Percentiles rank a stretch among this genome's conserved stretches.
Conservation (phyloP, 2,797 vertebrate genomes). For the Rhabdophis nuchalis region DNA sequence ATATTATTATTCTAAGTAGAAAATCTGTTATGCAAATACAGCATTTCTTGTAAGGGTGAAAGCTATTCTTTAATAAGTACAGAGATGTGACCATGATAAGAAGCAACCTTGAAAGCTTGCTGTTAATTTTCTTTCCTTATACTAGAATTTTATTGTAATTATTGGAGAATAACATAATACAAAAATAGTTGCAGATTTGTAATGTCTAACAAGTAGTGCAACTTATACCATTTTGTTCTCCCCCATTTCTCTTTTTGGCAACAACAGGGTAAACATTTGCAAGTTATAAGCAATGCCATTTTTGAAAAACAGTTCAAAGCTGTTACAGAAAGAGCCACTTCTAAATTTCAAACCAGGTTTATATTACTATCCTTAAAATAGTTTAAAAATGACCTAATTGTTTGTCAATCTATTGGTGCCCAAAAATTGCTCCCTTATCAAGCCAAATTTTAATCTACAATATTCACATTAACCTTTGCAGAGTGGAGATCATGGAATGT, state of each 20-base stretch:
- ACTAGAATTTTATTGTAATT: conserved; percentile 2
- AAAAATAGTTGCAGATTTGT: background rate
- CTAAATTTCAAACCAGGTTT: background rate
- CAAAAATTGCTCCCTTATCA: background rate
- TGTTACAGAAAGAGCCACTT: background rate
- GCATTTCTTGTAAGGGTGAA: conserved; percentile 4
- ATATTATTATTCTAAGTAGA: conserved; percentile 8
- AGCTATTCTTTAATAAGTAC: conserved; percentile 22
- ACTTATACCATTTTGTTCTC: background rate
- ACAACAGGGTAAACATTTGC: background rate
- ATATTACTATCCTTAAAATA: background rate
- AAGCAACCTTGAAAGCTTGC: conserved; percentile 17
- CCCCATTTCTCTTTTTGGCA: background rate
- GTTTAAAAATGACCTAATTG: background rate
- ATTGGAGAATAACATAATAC: conserved; percentile 7
- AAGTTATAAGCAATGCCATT: background rate
- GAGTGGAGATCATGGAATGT: background rate
- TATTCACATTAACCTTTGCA: background rate
- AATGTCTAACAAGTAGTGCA: background rate
- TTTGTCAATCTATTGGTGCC: background rate
- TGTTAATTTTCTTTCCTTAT: conserved; percentile 43
- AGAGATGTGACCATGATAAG: conserved; percentile 25
- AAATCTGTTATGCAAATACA: conserved; percentile 25
- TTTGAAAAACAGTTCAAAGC: background rate
- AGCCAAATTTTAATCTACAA: background rate